These are phyloP conservation scores for Deilephila elpenor DNA, from an alignment of 2,888 invertebrate genomes.

Conservation along the genomic window DNA sequence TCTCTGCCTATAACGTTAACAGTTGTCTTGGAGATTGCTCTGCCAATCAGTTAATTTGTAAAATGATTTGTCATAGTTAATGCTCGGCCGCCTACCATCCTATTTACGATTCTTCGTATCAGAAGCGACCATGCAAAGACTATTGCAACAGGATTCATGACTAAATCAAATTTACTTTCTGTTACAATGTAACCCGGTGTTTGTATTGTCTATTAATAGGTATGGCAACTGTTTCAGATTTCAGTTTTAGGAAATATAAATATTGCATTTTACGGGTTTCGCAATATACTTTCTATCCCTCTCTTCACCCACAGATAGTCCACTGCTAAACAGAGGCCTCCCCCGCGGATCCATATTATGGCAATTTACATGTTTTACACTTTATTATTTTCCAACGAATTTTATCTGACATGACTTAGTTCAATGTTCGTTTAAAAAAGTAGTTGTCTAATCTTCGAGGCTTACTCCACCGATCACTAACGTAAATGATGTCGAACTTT, in stretches of 20 bases:
- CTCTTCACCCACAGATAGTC: no score
- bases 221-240: not conserved
- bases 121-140: not conserved
- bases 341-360: no score
- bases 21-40: slow-evolving; percentile 24
- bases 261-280: no score
- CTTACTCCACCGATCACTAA: not conserved
- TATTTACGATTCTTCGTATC: slow-evolving; percentile 1
- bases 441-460: no score
- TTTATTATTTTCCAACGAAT: no score
- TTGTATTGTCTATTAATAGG: not conserved
- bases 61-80: slow-evolving; percentile 16
- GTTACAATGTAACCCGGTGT: slow-evolving; percentile 7
- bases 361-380: no score
- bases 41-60: slow-evolving; percentile 7
- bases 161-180: slow-evolving; percentile 8
- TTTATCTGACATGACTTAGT: no score
- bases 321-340: no score
- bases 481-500: not conserved
- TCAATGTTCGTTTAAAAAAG: no score
- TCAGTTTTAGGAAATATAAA: no score
- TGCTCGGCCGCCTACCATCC: not conserved
- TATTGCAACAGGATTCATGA: slow-evolving; percentile 9
- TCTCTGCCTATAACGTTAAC: slow-evolving; percentile 3
- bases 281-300: no score